Base-by-base conservation (phyloP, 2,797 vertebrate genomes). In the Loris lydekkerianus region DNA sequence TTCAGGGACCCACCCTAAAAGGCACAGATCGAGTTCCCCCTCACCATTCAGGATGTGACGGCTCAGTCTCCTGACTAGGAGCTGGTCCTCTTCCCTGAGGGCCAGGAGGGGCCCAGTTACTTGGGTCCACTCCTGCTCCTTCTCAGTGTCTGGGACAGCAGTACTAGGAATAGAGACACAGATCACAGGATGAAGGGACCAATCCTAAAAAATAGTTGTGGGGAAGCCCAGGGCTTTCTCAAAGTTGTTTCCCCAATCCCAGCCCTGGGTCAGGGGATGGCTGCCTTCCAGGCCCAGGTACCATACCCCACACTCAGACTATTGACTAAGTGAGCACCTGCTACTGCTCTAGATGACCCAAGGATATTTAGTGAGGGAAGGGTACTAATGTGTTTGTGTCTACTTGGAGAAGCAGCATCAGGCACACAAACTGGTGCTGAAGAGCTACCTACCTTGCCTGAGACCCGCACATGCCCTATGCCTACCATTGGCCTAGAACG, bases 401-500 rank as follows among this genome's bases (percentile, higher is more conserved):
- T 72, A 37, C 29, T 60, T 34, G 56, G 37, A n/a, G 9, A 27
- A 10, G 13, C 31, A 37, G 29, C 21, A 21, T 37, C 21, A 67
- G n/a, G 43, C 31, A 14, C 43, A 63, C 7, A 15, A 27, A 70
- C 37, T 7, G 7, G 23, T n/a, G 25, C 14, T 25, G 58, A 29
- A 78, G 60, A 75, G 43, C 58, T 43, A 1, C 58, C 63, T 63
- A 5, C n/a, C 72, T 21, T 46, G 60, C 81, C 56, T 1, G 0
- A 81, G 78, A 61, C 37, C 70, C 37, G 3, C 60, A 61, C 10
- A 5, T 40, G 5, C 89, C 43, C 21, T 86, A 49, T 23, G 23
- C 97, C 97, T 96, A 99, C 99, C 99, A 95, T 73, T 96, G 95
- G 95, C 99, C 98, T 11, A 99, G 97, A 97, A 99, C 97, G 67